phyloP scores from a whole-genome alignment of 2,888 invertebrate genomes.

The Agriopis aurantiaria region DNA sequence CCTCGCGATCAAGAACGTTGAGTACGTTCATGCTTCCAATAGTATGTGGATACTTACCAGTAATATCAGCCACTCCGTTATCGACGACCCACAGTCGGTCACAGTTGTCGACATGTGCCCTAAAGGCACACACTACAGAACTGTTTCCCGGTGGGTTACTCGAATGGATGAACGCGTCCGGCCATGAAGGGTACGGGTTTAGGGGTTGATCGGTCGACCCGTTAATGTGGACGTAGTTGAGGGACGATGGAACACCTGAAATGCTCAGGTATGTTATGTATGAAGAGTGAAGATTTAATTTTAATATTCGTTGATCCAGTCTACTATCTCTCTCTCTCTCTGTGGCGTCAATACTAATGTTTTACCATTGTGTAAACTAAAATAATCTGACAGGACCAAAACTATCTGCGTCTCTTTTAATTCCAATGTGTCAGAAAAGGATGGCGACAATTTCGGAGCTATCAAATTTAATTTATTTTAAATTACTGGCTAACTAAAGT shows the following conservation, averaged over 20 bases:
- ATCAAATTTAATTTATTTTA: too few species aligned
- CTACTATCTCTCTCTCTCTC: too few species aligned
- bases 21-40: too few species aligned
- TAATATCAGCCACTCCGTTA: constrained; percentile 90
- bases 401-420: too few species aligned
- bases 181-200: constrained; percentile 91
- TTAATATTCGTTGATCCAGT: too few species aligned
- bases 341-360: too few species aligned
- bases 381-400: too few species aligned
- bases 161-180: constrained; percentile 89
- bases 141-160: constrained; percentile 70
- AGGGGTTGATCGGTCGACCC: constrained; percentile 88
- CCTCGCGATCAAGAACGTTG: too few species aligned
- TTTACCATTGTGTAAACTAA: too few species aligned
- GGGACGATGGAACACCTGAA: constrained; percentile 67
- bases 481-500: too few species aligned
- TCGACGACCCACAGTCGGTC: constrained; percentile 93
- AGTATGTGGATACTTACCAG: constrained; percentile 69
- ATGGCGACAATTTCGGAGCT: too few species aligned
- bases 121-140: constrained; percentile 89
- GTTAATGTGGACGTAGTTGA: constrained; percentile 84
- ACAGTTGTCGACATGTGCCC: constrained; percentile 89
- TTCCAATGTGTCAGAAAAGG: too few species aligned
- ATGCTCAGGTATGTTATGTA: background rate
- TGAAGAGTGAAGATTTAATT: background rate